These are phyloP conservation scores for Heliocidaris tuberculata DNA, from an alignment of 35 echinoderm and acorn worm genomes.

Conservation along the genomic window DNA sequence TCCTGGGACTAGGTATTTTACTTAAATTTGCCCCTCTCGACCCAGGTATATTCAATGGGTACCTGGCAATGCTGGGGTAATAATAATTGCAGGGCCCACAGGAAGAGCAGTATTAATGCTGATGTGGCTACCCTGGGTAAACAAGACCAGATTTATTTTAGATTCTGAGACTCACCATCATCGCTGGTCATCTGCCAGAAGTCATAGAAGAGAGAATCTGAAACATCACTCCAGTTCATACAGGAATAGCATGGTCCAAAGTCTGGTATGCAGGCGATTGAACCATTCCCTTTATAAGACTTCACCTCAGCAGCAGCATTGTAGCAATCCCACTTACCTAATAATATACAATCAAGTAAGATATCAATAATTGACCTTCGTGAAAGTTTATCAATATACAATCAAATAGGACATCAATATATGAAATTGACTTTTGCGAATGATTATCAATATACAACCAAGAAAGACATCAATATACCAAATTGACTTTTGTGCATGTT, in stretches of 20 bases:
- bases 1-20: too few relatives aligned
- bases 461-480: too few relatives aligned
- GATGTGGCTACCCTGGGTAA: too few relatives aligned
- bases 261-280: conserved; percentile 16
- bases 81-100: too few relatives aligned
- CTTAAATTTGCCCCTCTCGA: too few relatives aligned
- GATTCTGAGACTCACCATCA: conserved; percentile 9
- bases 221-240: conserved; percentile 46
- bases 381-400: neutral
- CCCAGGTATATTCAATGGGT: too few relatives aligned
- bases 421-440: neutral
- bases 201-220: neutral
- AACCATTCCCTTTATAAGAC: conserved; percentile 30
- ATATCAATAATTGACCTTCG: neutral
- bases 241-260: conserved; percentile 37
- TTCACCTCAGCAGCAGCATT: neutral
- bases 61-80: too few relatives aligned
- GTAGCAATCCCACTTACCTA: conserved; percentile 48
- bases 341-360: neutral
- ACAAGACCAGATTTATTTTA: too few relatives aligned
- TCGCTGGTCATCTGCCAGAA: neutral
- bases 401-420: neutral
- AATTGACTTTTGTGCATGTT: too few relatives aligned
- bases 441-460: too few relatives aligned
- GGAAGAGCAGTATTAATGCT: too few relatives aligned